phyloP scores from a whole-genome alignment of 1,140 invertebrate genomes.

The Apis dorsata region DNA sequence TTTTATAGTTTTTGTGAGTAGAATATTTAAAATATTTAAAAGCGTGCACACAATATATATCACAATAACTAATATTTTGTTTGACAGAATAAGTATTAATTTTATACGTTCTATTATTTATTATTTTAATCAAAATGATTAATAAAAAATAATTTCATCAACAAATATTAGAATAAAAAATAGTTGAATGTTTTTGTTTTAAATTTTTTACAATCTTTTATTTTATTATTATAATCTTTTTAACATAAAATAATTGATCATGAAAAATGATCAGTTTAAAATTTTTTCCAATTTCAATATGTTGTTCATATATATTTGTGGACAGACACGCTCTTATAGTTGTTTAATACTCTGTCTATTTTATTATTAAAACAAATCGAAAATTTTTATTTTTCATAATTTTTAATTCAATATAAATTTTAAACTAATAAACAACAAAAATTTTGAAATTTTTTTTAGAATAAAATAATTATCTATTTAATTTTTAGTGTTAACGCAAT shows the following conservation, averaged over 20 bases:
- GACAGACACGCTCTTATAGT: background rate
- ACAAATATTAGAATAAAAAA: background rate
- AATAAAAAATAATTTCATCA: background rate
- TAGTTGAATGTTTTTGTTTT: background rate
- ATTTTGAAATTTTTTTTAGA: background rate
- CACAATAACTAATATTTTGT: background rate
- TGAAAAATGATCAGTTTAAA: background rate
- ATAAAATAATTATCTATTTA: background rate
- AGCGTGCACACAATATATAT: slow-evolving; percentile 16
- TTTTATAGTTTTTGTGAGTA: slow-evolving; percentile 41
- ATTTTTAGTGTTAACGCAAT: background rate
- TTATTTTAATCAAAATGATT: slow-evolving; percentile 25
- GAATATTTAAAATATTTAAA: slow-evolving; percentile 3
- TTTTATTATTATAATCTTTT: too few relatives aligned
- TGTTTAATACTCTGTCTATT: background rate
- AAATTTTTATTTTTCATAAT: background rate
- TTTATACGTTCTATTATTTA: slow-evolving; percentile 20
- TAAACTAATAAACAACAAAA: background rate
- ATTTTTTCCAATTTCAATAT: background rate
- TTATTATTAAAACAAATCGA: background rate
- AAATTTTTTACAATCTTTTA: background rate
- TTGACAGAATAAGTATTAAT: slow-evolving; percentile 9
- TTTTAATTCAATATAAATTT: background rate
- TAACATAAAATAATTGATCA: background rate
- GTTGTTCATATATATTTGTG: slow-evolving; percentile 20